Conservation (phyloP, 2,797 vertebrate species). For the Siniperca scherzeri region DNA sequence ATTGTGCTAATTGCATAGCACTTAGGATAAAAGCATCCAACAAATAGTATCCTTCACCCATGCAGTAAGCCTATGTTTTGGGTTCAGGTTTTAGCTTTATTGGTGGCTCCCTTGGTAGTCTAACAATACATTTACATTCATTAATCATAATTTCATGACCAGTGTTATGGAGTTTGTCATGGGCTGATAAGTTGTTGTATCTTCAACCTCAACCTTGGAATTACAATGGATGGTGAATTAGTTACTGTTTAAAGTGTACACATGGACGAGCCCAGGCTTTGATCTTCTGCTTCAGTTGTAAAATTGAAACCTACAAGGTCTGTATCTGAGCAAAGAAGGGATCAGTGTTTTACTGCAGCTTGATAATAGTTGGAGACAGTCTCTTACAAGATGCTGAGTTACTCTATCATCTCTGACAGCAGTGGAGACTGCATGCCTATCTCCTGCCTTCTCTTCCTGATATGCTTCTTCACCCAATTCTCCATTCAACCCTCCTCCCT, state of each 20-base stretch:
- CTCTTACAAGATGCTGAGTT: constrained; percentile 59
- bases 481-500: constrained; percentile 33
- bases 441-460: constrained; percentile 58
- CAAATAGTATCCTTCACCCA: not conserved
- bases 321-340: constrained; percentile 42
- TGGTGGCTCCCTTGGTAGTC: not conserved
- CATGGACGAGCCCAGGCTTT: constrained; percentile 12
- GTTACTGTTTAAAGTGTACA: constrained; percentile 3
- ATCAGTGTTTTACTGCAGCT: constrained; percentile 63
- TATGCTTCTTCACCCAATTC: constrained; percentile 44
- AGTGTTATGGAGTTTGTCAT: not conserved
- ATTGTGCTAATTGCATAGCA: not conserved
- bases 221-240: constrained; percentile 3
- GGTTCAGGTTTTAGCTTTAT: not conserved
- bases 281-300: constrained; percentile 33
- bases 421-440: constrained; percentile 70
- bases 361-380: constrained; percentile 67
- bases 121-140: not conserved
- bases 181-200: not conserved
- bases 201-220: not conserved
- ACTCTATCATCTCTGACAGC: constrained; percentile 74
- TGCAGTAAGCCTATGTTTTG: not conserved
- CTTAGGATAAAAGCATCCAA: not conserved
- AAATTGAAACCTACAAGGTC: constrained; percentile 1
- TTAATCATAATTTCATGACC: not conserved